Percentiles rank a stretch among this genome's conserved stretches.
phyloP scores from a whole-genome alignment of 2,888 invertebrate genomes.

The Hyppa rectilinea region DNA sequence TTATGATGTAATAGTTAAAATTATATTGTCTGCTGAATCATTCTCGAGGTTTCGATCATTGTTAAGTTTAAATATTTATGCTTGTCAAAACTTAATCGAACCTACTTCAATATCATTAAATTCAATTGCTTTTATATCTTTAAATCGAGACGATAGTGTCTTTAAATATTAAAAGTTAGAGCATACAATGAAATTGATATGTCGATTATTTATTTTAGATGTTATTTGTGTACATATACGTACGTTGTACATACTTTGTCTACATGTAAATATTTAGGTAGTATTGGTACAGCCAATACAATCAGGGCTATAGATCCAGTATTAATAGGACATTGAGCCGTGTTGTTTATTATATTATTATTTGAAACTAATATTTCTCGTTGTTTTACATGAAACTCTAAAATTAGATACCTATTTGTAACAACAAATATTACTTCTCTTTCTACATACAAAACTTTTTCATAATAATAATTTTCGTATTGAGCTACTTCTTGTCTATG shows the following conservation, averaged over 20 bases:
- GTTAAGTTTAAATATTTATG: conserved; percentile 53
- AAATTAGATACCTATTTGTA: conserved; percentile 58
- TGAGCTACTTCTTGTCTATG: conserved; percentile 44
- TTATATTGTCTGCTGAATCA: conserved; percentile 50
- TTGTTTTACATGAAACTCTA: conserved; percentile 62
- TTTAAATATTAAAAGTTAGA: conserved; percentile 81
- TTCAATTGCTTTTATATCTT: conserved; percentile 70
- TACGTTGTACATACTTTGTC: conserved; percentile 85
- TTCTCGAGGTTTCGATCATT: conserved; percentile 46
- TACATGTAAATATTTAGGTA: conserved; percentile 84
- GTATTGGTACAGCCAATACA: conserved; percentile 74
- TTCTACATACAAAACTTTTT: conserved; percentile 36
- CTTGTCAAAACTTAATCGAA: conserved; percentile 64
- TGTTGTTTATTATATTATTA: conserved; percentile 72
- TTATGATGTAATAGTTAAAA: conserved; percentile 45
- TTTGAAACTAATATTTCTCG: conserved; percentile 60
- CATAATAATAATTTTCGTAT: conserved; percentile 51
- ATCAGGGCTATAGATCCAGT: conserved; percentile 83
- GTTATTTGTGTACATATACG: conserved; percentile 85
- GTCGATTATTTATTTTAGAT: conserved; percentile 89
- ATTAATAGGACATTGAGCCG: conserved; percentile 85
- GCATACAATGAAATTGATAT: conserved; percentile 88
- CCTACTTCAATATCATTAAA: conserved; percentile 71
- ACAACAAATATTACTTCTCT: conserved; percentile 53
- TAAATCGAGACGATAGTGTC: conserved; percentile 78